Evolutionary conservation across 2,797 vertebrate species (phyloP).

Genomic region (Sebastes iracundus): DNA sequence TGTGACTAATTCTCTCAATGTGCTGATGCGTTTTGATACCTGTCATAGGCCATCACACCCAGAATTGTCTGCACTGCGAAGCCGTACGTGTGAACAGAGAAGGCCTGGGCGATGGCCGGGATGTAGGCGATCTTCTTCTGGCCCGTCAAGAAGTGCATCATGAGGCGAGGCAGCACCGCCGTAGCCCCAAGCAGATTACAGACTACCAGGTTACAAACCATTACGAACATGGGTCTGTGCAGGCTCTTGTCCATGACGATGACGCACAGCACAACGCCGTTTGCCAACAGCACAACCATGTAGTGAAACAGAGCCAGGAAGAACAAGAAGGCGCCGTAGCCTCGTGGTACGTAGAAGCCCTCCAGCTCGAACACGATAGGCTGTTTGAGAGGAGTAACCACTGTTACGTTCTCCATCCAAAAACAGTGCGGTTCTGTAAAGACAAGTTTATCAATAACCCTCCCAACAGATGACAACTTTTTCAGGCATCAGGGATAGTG

Average conservation of each 20-base stretch:
- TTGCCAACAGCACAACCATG: constrained; percentile 50
- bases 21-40: constrained; percentile 19
- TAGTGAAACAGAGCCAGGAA: constrained; percentile 52
- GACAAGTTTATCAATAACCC: neutral
- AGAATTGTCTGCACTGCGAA: constrained; percentile 54
- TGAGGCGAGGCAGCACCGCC: constrained; percentile 53
- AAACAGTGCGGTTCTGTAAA: constrained; percentile 3
- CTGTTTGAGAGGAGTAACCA: constrained; percentile 46
- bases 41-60: constrained; percentile 68
- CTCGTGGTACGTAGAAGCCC: constrained; percentile 52
- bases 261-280: constrained; percentile 44
- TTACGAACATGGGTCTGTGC: constrained; percentile 72
- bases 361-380: constrained; percentile 68
- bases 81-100: constrained; percentile 55
- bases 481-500: neutral
- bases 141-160: constrained; percentile 59
- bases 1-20: neutral
- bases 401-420: constrained; percentile 60
- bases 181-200: constrained; percentile 67
- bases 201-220: constrained; percentile 61
- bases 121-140: constrained; percentile 55
- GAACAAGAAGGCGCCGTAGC: constrained; percentile 48
- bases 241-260: constrained; percentile 55
- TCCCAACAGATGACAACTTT: neutral
- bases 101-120: constrained; percentile 55